Evolutionary conservation across 2,797 vertebrate genomes (phyloP), one percentile per base, ranked within the genome.

Genomic region (Meda fulgida): DNA sequence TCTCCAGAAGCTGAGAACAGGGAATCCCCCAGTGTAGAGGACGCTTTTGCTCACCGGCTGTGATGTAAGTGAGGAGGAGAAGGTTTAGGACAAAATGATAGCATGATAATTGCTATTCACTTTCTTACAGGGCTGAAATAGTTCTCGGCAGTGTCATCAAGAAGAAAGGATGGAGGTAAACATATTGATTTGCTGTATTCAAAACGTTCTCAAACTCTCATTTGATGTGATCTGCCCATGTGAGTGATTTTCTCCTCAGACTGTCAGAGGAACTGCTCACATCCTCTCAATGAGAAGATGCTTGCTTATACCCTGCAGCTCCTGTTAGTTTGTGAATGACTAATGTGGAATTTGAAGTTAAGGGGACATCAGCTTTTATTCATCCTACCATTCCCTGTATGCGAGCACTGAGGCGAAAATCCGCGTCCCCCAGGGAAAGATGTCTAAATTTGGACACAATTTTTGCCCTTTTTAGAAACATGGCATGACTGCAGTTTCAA

Each of bases 141-240:
- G 96, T 98, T 18, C 90, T 99, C 83, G 97, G 97, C 23, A 97
- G 91, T 87, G 96, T 99, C 90, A 96, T 99, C 87, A 98, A 98
- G 96, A 98, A 98, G 93, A 99, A 98, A 88, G 97, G 97, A 86
- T 99, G 97, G 97, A 97, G 97, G 97, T 99, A 95, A 89, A 79
- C 70, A 40, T 43, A 83, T 85, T 14, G 13, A 1, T 69, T 76
- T 85, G 43, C 48, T 18, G 8, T 19, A 23, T 48, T 67, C 5
- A 55, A 14, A 53, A 69, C 16, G 19, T 63, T 55, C 14, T 31
- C 34, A 14, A 13, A 13, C 38, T 63, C 70, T 84, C 43, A 76
- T 84, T 81, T 78, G 31, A 80, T 82, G 46, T 5, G 67, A 79
- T 36, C 2, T 23, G 43, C 21, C 14, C 70, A 19, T 29, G 29